These are phyloP conservation scores for Cydia strobilella DNA, from an alignment of 1,140 invertebrate genomes.

Conservation along the genomic window DNA sequence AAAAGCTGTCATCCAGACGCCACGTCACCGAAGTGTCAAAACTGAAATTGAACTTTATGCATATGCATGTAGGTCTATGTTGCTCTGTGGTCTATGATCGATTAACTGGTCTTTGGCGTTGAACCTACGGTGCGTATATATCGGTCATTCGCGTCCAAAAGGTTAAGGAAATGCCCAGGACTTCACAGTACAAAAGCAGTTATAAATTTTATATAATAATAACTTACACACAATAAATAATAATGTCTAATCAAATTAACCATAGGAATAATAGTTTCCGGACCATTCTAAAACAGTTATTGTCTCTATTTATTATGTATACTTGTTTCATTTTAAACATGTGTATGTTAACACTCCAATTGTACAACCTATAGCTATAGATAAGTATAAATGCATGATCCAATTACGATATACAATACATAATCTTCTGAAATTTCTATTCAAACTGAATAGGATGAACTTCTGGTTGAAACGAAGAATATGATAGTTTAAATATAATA, in stretches of 20 bases:
- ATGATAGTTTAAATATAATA: constrained; percentile 16
- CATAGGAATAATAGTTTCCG: background rate
- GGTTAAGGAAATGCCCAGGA: background rate
- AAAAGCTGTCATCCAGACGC: too few species aligned
- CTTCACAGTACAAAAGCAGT: constrained; percentile 25
- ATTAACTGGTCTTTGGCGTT: too few species aligned
- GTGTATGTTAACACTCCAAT: background rate
- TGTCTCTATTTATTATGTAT: constrained; percentile 29
- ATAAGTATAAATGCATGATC: constrained; percentile 9
- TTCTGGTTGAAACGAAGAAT: background rate
- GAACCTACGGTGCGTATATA: too few species aligned
- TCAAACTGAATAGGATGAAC: background rate
- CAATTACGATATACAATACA: background rate
- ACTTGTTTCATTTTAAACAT: background rate
- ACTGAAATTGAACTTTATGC: too few species aligned
- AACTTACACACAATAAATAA: constrained; percentile 21
- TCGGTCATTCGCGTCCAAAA: too few species aligned
- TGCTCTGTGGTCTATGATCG: too few species aligned
- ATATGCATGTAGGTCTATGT: too few species aligned
- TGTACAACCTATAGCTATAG: background rate
- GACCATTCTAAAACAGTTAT: constrained; percentile 11
- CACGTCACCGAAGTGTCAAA: too few species aligned
- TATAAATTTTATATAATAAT: constrained; percentile 7
- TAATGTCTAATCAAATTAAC: constrained; percentile 15
- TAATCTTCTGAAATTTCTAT: background rate